Conservation (phyloP, 2,888 invertebrate species). For the Gasteruption jaculator region DNA sequence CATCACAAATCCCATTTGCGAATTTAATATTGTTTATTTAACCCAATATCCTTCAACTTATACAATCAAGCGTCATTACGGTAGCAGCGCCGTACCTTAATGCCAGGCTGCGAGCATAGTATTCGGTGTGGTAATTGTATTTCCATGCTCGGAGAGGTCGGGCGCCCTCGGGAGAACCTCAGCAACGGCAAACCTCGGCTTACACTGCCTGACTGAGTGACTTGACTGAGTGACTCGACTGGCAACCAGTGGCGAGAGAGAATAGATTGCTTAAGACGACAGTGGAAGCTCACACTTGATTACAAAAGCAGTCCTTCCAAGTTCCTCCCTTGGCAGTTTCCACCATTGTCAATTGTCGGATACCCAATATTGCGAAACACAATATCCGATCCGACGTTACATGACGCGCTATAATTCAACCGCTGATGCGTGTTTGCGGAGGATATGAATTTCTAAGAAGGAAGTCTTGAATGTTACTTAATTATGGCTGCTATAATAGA, state of each 20-base stretch:
- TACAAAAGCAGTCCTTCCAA: too few relatives aligned
- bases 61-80: constrained; percentile 50
- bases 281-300: neutral
- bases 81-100: constrained; percentile 24
- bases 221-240: constrained; percentile 18
- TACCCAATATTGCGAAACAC: too few relatives aligned
- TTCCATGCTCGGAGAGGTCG: constrained; percentile 42
- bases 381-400: too few relatives aligned
- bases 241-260: constrained; percentile 12
- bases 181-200: constrained; percentile 18
- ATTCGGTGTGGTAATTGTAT: constrained; percentile 47
- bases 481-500: too few relatives aligned
- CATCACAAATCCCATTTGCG: constrained; percentile 35
- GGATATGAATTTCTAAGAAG: too few relatives aligned
- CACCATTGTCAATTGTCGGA: too few relatives aligned
- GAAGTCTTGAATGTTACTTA: too few relatives aligned
- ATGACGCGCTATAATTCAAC: too few relatives aligned
- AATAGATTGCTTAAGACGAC: constrained; percentile 11
- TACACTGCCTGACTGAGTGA: constrained; percentile 19
- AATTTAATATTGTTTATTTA: constrained; percentile 50
- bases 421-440: too few relatives aligned
- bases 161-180: constrained; percentile 25
- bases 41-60: constrained; percentile 48
- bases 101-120: constrained; percentile 28
- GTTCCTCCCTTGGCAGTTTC: too few relatives aligned